Evolutionary conservation across 2,888 invertebrate species (phyloP).

Genomic region (Kuschelorhynchus macadamiae): DNA sequence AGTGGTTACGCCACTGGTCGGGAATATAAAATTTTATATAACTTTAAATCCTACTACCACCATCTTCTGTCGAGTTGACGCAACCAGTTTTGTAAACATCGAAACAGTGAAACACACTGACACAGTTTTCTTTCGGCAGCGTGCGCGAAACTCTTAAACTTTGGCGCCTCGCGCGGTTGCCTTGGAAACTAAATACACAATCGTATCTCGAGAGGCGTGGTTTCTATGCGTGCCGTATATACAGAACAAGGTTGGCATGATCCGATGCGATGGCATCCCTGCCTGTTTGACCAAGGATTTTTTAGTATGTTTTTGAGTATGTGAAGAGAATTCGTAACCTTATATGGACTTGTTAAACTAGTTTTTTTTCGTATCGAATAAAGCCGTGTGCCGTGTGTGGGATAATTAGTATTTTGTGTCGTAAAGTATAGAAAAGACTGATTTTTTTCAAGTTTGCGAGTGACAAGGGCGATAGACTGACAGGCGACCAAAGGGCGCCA

Average conservation of each 20-base stretch:
- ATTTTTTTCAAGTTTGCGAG: not conserved
- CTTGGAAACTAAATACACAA: conserved; percentile 42
- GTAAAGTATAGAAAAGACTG: not conserved
- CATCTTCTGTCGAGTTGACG: conserved; percentile 8
- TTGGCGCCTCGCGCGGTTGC: conserved; percentile 37
- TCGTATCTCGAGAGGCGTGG: conserved; percentile 40
- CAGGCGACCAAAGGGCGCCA: conserved; percentile 36
- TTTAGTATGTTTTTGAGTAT: conserved; percentile 10
- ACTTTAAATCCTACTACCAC: too few species aligned
- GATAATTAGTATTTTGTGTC: not conserved
- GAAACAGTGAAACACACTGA: conserved; percentile 24
- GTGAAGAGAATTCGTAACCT: conserved; percentile 25
- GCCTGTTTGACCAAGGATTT: conserved; percentile 5
- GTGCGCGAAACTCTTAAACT: not conserved
- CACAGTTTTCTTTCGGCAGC: conserved; percentile 17
- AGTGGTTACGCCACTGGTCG: too few species aligned
- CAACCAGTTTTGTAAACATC: not conserved
- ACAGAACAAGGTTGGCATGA: conserved; percentile 37
- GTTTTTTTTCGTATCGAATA: conserved; percentile 10
- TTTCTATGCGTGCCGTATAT: conserved; percentile 6
- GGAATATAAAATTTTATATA: too few species aligned
- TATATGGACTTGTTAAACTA: conserved; percentile 13
- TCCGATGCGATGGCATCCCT: conserved; percentile 29
- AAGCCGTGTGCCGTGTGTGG: not conserved
- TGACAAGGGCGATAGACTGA: not conserved